Base-by-base conservation (phyloP, 2,797 vertebrate genomes). In the Chiloscyllium punctatum region DNA sequence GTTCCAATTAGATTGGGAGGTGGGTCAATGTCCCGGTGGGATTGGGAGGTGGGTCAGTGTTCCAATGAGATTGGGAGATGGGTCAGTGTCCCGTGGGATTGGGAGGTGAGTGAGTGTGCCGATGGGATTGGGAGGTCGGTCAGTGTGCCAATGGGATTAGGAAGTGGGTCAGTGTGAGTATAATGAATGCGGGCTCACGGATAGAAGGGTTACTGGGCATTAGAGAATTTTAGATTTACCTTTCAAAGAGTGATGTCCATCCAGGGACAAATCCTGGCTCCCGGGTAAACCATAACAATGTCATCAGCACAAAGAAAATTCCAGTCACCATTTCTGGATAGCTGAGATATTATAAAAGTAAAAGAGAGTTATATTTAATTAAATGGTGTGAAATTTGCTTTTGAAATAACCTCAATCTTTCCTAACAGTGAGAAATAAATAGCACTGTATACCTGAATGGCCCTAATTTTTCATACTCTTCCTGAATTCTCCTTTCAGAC, bases 291-390 rank as follows among this genome's bases (percentile, higher is more conserved):
- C 99, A 99, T 96, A 99, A 98, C 96, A 99, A 96, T 0, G 99
- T 99, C 99, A 99, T 99, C 96, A 99, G 97, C 96, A 99, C 97
- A 97, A 99, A 99, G 97, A 99, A 99, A 96, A 99, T 97, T 11
- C 98, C 99, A 0, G 99, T 99, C 96, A 99, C 98, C 97, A 99
- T 98, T 96, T 99, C 99, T 0, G 99, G 99, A 96, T 99, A 99
- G 96, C 99, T 99, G 96, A 11, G 96, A 96, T n/a, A 33, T 95
- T 37, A 72, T 15, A 53, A 69, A 30, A 53, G 27, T 53, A 23
- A 13, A 82, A 57, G n/a, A 37, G 5, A 66, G 0, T 86, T 62
- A 37, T 27, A 79, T 57, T 79, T 57, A 79, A 48, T 94, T 16
- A 48, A 8, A 33, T 51, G 48, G 9, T 33, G 6, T 33, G 48